Evolutionary conservation across 1,140 invertebrate species (phyloP).

Genomic region (Caligus rogercresseyi): DNA sequence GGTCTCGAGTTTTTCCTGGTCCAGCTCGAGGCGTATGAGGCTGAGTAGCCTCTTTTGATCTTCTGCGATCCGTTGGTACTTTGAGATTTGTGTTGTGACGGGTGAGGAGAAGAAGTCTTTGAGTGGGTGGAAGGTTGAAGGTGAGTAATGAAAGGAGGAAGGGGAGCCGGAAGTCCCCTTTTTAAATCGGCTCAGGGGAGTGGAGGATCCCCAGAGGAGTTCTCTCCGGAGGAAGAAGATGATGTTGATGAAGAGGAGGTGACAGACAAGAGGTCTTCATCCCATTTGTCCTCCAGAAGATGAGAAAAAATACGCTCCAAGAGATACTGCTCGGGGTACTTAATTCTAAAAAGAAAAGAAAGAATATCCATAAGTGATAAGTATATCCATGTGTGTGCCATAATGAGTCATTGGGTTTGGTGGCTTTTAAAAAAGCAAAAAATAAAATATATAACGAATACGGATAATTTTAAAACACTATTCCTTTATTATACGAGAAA

Average conservation of each 20-base stretch:
- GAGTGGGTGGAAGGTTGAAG: background rate
- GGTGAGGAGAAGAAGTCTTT: background rate
- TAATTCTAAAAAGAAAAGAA: background rate
- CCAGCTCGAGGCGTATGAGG: background rate
- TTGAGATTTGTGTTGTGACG: conserved; percentile 6
- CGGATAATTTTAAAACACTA: too few species aligned
- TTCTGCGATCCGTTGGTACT: conserved; percentile 6
- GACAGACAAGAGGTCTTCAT: background rate
- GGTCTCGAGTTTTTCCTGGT: conserved; percentile 1
- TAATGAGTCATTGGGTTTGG: too few species aligned
- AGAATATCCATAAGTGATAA: background rate
- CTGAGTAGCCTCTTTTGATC: background rate
- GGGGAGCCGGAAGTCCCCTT: background rate
- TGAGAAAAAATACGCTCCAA: background rate
- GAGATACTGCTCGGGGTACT: background rate
- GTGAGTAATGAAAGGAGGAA: background rate
- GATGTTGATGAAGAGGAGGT: background rate
- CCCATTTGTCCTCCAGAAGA: background rate
- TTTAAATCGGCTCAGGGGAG: background rate
- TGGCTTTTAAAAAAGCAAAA: too few species aligned
- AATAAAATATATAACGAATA: too few species aligned
- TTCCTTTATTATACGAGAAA: too few species aligned
- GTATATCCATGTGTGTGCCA: background rate
- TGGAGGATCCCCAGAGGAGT: too few species aligned
- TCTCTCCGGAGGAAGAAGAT: too few species aligned